A percentile compares a stretch with the other conserved stretches of the same genome.
Conservation (phyloP, 2,113 vertebrate species). For the Grammomys surdaster region DNA sequence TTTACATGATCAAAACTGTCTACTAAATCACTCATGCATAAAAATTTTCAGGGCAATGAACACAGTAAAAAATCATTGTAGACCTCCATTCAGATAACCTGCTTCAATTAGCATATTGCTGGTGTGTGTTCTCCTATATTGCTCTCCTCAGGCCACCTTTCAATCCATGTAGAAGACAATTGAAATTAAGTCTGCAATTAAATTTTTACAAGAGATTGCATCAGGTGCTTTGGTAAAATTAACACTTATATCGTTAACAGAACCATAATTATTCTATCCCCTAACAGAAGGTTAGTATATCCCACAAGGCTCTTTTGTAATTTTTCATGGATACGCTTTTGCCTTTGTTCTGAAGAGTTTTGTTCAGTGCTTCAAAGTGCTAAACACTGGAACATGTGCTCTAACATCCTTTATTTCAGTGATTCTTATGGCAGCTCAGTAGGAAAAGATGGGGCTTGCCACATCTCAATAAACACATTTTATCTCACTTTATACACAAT, state of each 20-base stretch:
- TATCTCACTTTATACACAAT: background rate
- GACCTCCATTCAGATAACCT: constrained; percentile 31
- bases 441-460: background rate
- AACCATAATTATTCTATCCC: constrained; percentile 45
- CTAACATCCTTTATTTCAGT: background rate
- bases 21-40: background rate
- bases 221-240: constrained; percentile 57
- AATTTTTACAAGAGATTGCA: constrained; percentile 60
- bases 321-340: constrained; percentile 44
- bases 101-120: constrained; percentile 51
- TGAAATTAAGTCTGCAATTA: constrained; percentile 71
- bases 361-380: background rate
- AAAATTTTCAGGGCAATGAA: constrained; percentile 50
- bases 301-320: background rate
- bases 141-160: constrained; percentile 49
- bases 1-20: constrained; percentile 39
- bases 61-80: constrained; percentile 28
- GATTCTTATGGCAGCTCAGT: background rate
- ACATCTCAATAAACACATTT: background rate
- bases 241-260: constrained; percentile 56
- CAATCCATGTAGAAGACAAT: constrained; percentile 58
- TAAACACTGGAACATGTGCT: background rate
- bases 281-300: constrained; percentile 56
- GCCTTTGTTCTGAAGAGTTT: constrained; percentile 40
- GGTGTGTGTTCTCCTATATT: constrained; percentile 27